Evolutionary conservation across 2,797 vertebrate species (phyloP).

Genomic region (Synaphobranchus kaupii): DNA sequence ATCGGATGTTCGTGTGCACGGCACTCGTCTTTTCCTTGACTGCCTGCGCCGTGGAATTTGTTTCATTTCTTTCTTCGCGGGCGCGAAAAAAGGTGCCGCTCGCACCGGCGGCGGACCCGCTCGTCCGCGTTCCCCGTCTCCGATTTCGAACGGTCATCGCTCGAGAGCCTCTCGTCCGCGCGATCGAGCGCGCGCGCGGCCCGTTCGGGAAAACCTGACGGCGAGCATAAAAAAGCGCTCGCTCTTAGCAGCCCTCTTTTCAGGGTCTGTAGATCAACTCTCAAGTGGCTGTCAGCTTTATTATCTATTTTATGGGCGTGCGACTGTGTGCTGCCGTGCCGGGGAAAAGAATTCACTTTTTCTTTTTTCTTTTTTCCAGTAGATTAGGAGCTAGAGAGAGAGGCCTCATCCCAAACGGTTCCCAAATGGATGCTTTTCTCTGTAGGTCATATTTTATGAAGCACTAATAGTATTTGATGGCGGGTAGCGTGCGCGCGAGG

Average conservation of each 20-base stretch:
- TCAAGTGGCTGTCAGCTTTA: conserved; percentile 62
- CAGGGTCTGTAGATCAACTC: conserved; percentile 56
- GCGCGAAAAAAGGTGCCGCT: not conserved
- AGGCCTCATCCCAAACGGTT: conserved; percentile 38
- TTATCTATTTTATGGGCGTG: conserved; percentile 56
- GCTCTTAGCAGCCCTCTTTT: conserved; percentile 52
- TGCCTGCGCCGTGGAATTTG: not conserved
- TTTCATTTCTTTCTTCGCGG: not conserved
- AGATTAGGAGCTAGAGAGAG: conserved; percentile 42
- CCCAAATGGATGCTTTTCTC: conserved; percentile 49
- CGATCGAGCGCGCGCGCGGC: conserved; percentile 42
- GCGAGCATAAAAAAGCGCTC: conserved; percentile 58
- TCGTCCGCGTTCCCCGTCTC: conserved; percentile 7
- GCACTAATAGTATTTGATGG: conserved; percentile 34
- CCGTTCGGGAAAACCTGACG: conserved; percentile 60
- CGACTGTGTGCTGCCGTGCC: conserved; percentile 40
- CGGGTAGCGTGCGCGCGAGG: not conserved
- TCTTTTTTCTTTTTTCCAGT: not conserved
- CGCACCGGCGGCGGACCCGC: not conserved
- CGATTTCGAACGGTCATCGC: not conserved
- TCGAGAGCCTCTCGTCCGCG: not conserved
- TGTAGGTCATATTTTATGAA: conserved; percentile 49
- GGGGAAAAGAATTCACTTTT: conserved; percentile 32
- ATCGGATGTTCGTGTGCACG: not conserved
- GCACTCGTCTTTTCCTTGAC: not conserved